Percentiles rank a stretch among this genome's conserved stretches.
phyloP scores from a whole-genome alignment of 2,797 vertebrate species.

The Mus minutoides region DNA sequence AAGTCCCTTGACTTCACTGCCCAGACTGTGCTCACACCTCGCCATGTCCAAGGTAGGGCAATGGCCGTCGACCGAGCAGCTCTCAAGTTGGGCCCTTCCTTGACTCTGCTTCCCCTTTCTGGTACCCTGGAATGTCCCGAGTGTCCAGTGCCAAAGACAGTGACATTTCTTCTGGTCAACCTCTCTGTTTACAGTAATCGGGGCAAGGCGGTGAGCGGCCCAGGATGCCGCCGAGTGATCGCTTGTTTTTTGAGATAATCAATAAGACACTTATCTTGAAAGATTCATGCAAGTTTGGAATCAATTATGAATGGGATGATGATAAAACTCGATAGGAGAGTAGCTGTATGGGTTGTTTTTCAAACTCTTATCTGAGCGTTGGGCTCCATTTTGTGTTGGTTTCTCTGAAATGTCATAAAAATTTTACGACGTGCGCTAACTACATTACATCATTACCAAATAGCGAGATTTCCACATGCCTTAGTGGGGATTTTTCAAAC shows the following conservation, averaged over 20 bases:
- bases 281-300: slow-evolving; percentile 83
- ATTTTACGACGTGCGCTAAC: background rate
- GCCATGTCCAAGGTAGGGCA: background rate
- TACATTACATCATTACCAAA: background rate
- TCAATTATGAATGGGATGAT: slow-evolving; percentile 86
- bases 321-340: slow-evolving; percentile 77
- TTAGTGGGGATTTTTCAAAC: background rate
- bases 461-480: background rate
- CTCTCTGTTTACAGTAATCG: slow-evolving; percentile 81
- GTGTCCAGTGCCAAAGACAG: slow-evolving; percentile 52
- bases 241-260: slow-evolving; percentile 83
- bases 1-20: background rate
- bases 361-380: slow-evolving; percentile 71
- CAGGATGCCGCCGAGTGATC: slow-evolving; percentile 78
- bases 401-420: slow-evolving; percentile 66
- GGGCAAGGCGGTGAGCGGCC: slow-evolving; percentile 65
- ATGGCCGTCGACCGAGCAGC: background rate
- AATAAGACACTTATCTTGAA: slow-evolving; percentile 87
- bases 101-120: slow-evolving; percentile 29
- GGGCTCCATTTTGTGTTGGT: slow-evolving; percentile 48
- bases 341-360: slow-evolving; percentile 11
- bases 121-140: slow-evolving; percentile 51
- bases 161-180: slow-evolving; percentile 80
- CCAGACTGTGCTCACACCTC: background rate
- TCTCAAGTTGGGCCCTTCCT: background rate